These are phyloP conservation scores for Drosophila sturtevanti DNA, from an alignment of 1,140 invertebrate genomes.

Conservation along the genomic window DNA sequence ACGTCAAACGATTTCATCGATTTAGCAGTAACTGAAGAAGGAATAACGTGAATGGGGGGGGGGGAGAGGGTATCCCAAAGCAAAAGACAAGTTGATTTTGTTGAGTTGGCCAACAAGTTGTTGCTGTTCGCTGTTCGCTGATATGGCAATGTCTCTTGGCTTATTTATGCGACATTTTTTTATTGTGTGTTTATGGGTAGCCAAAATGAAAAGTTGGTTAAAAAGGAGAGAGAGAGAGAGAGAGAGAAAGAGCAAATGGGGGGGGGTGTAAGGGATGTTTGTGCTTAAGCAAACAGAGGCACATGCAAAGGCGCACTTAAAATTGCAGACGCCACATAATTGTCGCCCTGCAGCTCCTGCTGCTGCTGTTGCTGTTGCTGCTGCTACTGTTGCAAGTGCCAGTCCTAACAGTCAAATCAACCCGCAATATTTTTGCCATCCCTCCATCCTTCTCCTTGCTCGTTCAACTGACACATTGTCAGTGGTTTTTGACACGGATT, in stretches of 20 bases:
- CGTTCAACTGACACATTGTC: constrained; percentile 64
- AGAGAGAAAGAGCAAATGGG: not conserved
- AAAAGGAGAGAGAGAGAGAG: not conserved
- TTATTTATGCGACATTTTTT: constrained; percentile 80
- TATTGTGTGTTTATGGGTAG: constrained; percentile 71
- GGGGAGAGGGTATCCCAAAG: no score
- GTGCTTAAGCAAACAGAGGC: constrained; percentile 58
- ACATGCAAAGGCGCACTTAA: constrained; percentile 79
- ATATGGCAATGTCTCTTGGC: constrained; percentile 26
- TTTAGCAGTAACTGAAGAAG: constrained; percentile 38
- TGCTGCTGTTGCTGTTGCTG: constrained; percentile 31
- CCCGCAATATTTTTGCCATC: not conserved
- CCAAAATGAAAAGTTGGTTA: constrained; percentile 27
- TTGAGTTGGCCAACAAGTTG: constrained; percentile 66
- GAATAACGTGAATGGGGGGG: not conserved
- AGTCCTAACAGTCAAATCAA: not conserved
- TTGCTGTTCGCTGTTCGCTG: constrained; percentile 19
- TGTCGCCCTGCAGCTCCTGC: constrained; percentile 44
- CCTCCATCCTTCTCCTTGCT: not conserved
- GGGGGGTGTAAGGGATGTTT: constrained; percentile 5
- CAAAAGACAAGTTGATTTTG: no score
- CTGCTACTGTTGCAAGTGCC: constrained; percentile 19
- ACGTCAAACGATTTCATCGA: constrained; percentile 71
- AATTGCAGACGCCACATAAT: constrained; percentile 80
- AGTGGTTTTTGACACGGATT: constrained; percentile 69